Base-by-base conservation (phyloP, 2,888 invertebrate species). In the Scaptomyza reducta region DNA sequence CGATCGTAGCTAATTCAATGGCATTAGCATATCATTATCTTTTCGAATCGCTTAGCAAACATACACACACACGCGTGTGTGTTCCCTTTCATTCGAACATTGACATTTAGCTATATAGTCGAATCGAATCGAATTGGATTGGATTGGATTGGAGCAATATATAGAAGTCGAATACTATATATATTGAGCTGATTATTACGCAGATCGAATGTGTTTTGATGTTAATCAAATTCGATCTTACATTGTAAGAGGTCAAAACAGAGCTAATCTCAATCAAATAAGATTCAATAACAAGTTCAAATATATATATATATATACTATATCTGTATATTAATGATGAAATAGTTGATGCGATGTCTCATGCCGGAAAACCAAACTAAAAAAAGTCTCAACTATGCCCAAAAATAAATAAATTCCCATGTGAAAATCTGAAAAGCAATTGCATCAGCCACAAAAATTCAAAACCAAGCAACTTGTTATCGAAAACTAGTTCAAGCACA, bases 401-500 rank as follows among this genome's bases (percentile, higher is more conserved):
- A 55, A 45, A 59, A 50, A n/a, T n/a, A n/a, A 41, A 27, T 7
- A 53, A 49, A 31, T 11, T 10, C 3, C 33, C 4, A 25, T 63
- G 45, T 42, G 59, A 45, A 74, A 74, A 65, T 46, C 9, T 18
- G 14, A 38, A 49, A 1, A 29, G 22, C 6, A 59, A 72, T 75
- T 75, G 64, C 72, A 75, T 72, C 69, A 75, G 76, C 69, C 69
- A 59, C 31, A 55, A 42, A 31, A 40, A 41, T 49, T 35, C 22
- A 38, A 57, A 61, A 42, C 50, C 13, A 46, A 61, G 35, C 45
- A 29, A 44, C 13, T 47, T 31, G 11, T 13, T 18, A 13, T 16
- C 35, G 10, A 70, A 70, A 74, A 72, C 72, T 76, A 72, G 72
- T 69, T 76, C 72, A 75, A 72, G 75, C 71, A 67, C 74, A 74